Percentiles rank a stretch among this genome's conserved stretches.
phyloP scores from a whole-genome alignment of 2,797 vertebrate genomes.

The Decapterus maruadsi region DNA sequence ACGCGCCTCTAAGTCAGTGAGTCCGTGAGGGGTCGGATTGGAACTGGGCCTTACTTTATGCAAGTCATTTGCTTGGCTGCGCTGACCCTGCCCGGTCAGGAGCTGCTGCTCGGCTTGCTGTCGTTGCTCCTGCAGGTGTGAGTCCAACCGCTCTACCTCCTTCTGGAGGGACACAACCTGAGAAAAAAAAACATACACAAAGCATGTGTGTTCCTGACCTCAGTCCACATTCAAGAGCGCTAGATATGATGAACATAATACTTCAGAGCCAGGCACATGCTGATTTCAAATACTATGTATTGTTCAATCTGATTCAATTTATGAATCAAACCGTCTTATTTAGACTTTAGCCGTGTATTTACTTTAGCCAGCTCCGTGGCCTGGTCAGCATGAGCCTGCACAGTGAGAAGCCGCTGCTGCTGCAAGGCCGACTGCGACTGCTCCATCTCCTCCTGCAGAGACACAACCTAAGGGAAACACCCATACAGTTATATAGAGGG shows the following conservation, averaged over 20 bases:
- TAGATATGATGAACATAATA: not conserved
- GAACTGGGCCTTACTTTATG: too few relatives aligned
- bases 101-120: constrained; percentile 42
- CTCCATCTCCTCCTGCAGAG: constrained; percentile 25
- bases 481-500: not conserved
- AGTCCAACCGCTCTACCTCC: constrained; percentile 49
- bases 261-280: not conserved
- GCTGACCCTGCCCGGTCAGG: constrained; percentile 46
- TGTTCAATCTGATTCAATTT: too few relatives aligned
- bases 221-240: not conserved
- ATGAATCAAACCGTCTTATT: not conserved
- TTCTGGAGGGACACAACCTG: constrained; percentile 48
- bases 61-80: constrained; percentile 77
- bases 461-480: constrained; percentile 37
- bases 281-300: not conserved
- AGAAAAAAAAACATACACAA: not conserved
- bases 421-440: constrained; percentile 10
- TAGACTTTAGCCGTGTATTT: not conserved
- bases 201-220: not conserved
- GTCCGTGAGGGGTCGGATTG: too few relatives aligned
- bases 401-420: constrained; percentile 1
- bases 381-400: constrained; percentile 2
- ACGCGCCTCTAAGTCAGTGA: too few relatives aligned
- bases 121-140: constrained; percentile 51
- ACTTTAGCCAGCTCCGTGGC: constrained; percentile 18